Evolutionary conservation across 2,113 vertebrate genomes (phyloP), one percentile per base, ranked within the genome.

Genomic region (Gavialis gangeticus): DNA sequence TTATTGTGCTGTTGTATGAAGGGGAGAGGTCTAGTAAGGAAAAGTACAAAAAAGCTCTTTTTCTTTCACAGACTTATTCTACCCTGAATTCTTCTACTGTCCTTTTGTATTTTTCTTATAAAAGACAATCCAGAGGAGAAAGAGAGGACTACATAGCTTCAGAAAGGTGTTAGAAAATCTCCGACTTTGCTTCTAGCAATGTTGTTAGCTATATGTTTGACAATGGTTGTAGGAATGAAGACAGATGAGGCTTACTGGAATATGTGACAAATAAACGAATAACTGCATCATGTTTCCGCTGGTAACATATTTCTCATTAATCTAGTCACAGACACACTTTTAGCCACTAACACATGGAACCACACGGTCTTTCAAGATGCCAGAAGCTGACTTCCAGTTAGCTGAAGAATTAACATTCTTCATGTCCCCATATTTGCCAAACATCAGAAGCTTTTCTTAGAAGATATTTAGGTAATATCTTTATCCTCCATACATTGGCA

Each of bases 1-100:
- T 58, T 82, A 60, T 17, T 88, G 2, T 58, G 24, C 28, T 86
- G 37, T 22, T 84, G 66, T 82, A 25, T 3, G 46, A 9, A 17
- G 62, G 5, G 55, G 34, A 75, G n/a, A 54, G 37, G 37, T 87
- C 83, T 22, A 5, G 37, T 34, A 85, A 84, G 4, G 57, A 24
- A 59, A 94, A 95, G 25, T 84, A 87, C n/a, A 63, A 58, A 37
- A 34, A 87, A 56, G 21, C 27, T 81, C 37, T 81, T 81, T 37
- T 79, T 80, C 57, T 9, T 62, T 82, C 54, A 67, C 54, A 46
- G 10, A 10, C 5, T 58, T 1, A 80, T 66, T 92, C 69, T 82
- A 57, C 89, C 9, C 55, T 63, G 62, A 4, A 25, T 90, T 91
- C 84, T 79, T 8, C 9, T 78, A 2, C 30, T 81, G 27, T 18